A percentile compares a stretch with the other conserved stretches of the same genome.
Evolutionary conservation across 2,113 vertebrate species (phyloP).

Genomic region (Suricata suricatta): DNA sequence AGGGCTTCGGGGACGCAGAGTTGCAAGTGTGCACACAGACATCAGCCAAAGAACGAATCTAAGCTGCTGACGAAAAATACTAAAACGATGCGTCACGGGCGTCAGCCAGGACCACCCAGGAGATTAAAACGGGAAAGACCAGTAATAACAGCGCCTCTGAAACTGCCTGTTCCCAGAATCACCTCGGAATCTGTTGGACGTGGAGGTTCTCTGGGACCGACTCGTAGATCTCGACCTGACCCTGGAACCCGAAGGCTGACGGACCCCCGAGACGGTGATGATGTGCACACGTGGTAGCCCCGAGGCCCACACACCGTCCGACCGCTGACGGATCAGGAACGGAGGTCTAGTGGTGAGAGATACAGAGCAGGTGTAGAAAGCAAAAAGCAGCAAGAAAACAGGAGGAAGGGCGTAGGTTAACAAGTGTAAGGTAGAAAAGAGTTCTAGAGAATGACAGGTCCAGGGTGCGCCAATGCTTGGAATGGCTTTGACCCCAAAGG

Average conservation of each 20-base stretch:
- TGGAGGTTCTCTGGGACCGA: background rate
- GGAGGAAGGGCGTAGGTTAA: background rate
- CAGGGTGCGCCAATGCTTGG: background rate
- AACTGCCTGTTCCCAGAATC: background rate
- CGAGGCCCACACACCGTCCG: background rate
- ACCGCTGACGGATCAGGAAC: background rate
- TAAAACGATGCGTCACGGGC: too few relatives aligned
- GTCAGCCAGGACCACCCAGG: background rate
- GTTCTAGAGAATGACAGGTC: background rate
- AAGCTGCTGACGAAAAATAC: background rate
- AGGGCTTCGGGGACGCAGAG: background rate
- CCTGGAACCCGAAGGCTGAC: background rate
- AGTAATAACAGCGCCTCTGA: background rate
- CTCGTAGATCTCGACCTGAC: too few relatives aligned
- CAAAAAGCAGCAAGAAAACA: too few relatives aligned
- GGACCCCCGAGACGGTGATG: rapidly evolving
- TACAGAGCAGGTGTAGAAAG: background rate
- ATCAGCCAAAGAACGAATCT: background rate
- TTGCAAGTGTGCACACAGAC: background rate
- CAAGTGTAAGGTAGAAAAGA: background rate
- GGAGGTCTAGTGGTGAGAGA: background rate
- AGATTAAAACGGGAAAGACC: background rate
- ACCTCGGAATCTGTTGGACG: background rate
- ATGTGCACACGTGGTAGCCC: background rate
- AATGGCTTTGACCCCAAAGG: background rate